These are phyloP conservation scores for Toxotes chatareus DNA, from an alignment of 2,113 vertebrate species.

Conservation along the genomic window DNA sequence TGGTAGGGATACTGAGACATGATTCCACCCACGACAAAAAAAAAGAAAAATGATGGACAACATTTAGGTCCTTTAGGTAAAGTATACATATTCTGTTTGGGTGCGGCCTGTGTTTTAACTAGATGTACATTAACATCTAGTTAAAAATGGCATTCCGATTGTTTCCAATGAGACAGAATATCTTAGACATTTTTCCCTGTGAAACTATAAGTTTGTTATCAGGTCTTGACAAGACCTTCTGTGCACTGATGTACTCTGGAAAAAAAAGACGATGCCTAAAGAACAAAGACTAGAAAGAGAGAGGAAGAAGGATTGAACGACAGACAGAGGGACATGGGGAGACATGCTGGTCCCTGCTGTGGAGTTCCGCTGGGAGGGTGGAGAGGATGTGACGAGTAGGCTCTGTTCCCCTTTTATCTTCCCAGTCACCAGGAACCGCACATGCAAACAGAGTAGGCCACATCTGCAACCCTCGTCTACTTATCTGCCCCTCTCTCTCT, in stretches of 20 bases:
- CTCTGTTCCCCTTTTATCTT: constrained; percentile 70
- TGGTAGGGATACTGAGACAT: neutral
- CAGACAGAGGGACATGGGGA: constrained; percentile 25
- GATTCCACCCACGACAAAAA: neutral
- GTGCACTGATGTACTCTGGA: constrained; percentile 18
- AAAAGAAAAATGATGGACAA: neutral
- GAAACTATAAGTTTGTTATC: neutral
- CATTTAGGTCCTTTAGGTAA: neutral
- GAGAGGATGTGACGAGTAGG: constrained; percentile 33
- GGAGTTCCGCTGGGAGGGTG: constrained; percentile 41
- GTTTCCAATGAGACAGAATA: neutral
- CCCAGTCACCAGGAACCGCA: constrained; percentile 42
- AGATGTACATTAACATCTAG: neutral
- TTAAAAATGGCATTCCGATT: too few species aligned
- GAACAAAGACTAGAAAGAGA: constrained; percentile 12
- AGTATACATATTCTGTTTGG: neutral
- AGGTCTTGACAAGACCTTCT: neutral
- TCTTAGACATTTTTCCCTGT: neutral
- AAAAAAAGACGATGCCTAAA: neutral
- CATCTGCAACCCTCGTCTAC: constrained; percentile 73
- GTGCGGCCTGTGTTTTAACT: neutral
- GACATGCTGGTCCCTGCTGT: constrained; percentile 50
- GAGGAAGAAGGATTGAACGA: constrained; percentile 7
- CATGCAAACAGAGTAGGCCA: constrained; percentile 53
- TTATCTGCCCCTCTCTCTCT: constrained; percentile 61